Evolutionary conservation across 2,113 vertebrate species (phyloP).

Genomic region (Percina caprodes): DNA sequence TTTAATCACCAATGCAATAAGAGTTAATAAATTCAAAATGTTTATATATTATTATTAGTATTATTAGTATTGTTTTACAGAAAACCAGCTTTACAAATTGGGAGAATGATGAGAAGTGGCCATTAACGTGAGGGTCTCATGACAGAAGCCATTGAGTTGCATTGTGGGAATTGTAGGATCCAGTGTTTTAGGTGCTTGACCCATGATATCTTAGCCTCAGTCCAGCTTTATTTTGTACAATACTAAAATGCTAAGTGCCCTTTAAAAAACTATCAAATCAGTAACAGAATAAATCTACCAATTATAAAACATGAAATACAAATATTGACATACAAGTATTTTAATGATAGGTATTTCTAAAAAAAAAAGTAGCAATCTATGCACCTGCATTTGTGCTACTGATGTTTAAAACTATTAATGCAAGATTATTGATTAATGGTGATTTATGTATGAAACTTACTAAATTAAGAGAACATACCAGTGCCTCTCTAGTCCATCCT

Average conservation of each 20-base stretch:
- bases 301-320: neutral
- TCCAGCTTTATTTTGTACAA: neutral
- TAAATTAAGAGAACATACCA: neutral
- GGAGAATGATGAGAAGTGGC: too few relatives aligned
- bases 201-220: neutral
- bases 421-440: neutral
- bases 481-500: neutral
- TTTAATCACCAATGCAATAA: too few relatives aligned
- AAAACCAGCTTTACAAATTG: neutral
- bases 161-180: conserved; percentile 6
- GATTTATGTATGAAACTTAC: neutral
- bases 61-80: neutral
- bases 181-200: neutral
- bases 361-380: neutral
- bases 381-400: neutral
- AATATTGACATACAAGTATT: too few relatives aligned
- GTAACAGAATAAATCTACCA: neutral
- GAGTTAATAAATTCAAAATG: neutral
- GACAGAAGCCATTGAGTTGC: neutral
- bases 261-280: neutral
- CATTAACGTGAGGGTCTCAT: neutral
- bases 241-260: neutral
- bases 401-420: neutral
- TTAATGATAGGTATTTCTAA: neutral
- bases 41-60: too few relatives aligned